Evolutionary conservation across 1,140 invertebrate genomes (phyloP), one percentile per base, ranked within the genome.

Genomic region (Papilio dardanus): DNA sequence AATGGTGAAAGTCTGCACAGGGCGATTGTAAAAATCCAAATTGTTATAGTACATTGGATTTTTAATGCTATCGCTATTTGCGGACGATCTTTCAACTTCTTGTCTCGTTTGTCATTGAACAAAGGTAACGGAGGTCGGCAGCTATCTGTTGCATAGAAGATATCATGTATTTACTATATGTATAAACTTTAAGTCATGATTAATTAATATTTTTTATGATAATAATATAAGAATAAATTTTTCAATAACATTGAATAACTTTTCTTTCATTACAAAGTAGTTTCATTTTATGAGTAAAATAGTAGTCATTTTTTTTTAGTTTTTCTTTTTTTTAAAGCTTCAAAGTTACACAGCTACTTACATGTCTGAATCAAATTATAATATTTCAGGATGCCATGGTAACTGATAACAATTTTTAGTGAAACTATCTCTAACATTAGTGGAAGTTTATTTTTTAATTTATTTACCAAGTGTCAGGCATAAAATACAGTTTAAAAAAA

Each of bases 1-100:
- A 79, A 78, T 81, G 16, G 74, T 82, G 86, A 90, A 87, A 84
- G 88, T 90, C 85, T 88, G 84, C 88, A 91, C 81, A 79, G 86
- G 86, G 85, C 81, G 89, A 90, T 92, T 90, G 91, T 84, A 88
- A 87, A 86, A 88, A 87, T 90, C 86, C 90, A 92, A n/a, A 90
- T 82, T 92, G 89, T 91, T 85, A 68, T 76, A 73, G 68, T 83
- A 81, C 84, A 88, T 88, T 92, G 90, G 90, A 86, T 86, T 91
- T 91, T 91, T 87, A 86, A 65, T 83, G 82, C 87, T 86, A 92
- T 92, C 88, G 82, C 82, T 90, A 86, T 89, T 88, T 92, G 91
- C 88, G 86, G 90, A 88, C 86, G 81, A 85, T 88, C 87, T 90
- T 85, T 76, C 80, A 77, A 75, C 83, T 79, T 58, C 79, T 85